Evolutionary conservation across 2,113 vertebrate species (phyloP).

Genomic region (Rhadina sibilatrix): DNA sequence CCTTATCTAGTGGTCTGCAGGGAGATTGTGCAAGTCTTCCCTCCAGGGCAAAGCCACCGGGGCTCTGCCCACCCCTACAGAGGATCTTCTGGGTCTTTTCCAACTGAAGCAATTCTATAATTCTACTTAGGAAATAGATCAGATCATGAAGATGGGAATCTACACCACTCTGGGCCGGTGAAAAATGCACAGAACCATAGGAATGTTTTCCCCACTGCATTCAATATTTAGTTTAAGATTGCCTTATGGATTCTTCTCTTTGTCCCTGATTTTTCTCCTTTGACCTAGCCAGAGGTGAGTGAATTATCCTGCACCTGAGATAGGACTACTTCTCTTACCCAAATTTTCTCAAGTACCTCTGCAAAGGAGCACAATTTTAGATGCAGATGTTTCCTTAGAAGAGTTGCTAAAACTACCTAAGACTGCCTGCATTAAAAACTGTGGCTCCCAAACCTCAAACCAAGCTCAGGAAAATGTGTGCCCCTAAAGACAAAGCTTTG

Average conservation of each 20-base stretch:
- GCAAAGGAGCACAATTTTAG: not conserved
- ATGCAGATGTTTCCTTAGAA: not conserved
- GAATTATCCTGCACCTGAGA: not conserved
- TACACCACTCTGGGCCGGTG: accelerated
- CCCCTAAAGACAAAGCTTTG: not conserved
- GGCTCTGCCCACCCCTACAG: too few species aligned
- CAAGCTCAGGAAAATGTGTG: not conserved
- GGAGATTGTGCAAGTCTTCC: too few species aligned
- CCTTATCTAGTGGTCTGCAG: too few species aligned
- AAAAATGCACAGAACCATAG: not conserved
- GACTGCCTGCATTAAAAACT: not conserved
- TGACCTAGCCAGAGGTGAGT: not conserved
- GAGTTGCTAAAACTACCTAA: not conserved
- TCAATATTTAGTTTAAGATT: not conserved
- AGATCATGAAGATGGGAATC: not conserved
- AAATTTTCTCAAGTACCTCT: not conserved
- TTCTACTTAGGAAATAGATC: not conserved
- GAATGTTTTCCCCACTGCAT: not conserved
- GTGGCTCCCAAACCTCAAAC: not conserved
- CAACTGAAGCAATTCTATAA: not conserved
- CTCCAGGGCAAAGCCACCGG: too few species aligned
- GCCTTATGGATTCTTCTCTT: not conserved
- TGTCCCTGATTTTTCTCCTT: not conserved
- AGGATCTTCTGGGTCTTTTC: not conserved
- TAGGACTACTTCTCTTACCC: not conserved